Conservation (phyloP, 2,888 invertebrate species). For the Limnephilus rhombicus region DNA sequence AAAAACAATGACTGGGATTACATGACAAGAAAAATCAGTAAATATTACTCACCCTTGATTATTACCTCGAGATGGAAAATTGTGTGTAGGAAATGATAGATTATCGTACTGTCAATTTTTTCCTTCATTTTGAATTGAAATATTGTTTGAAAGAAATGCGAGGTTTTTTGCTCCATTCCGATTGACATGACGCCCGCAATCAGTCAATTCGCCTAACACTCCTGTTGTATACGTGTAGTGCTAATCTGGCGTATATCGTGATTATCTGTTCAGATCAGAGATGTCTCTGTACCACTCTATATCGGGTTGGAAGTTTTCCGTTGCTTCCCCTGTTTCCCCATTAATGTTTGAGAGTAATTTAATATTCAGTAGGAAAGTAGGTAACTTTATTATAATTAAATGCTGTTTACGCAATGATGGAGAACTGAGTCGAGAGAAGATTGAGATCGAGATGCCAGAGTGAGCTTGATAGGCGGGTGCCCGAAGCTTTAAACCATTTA, state of each 20-base stretch:
- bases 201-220: not conserved
- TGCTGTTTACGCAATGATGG: too few species aligned
- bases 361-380: too few species aligned
- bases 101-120: not conserved
- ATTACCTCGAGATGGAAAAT: not conserved
- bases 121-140: too few species aligned
- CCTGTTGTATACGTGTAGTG: not conserved
- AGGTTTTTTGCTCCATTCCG: not conserved
- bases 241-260: not conserved
- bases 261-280: not conserved
- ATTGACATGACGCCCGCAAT: not conserved
- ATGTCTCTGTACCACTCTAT: not conserved
- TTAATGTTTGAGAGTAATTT: too few species aligned
- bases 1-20: not conserved
- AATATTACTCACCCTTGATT: not conserved
- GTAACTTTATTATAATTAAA: too few species aligned
- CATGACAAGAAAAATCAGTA: not conserved
- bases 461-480: too few species aligned
- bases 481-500: too few species aligned
- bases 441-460: too few species aligned
- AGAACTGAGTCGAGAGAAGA: too few species aligned
- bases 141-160: not conserved
- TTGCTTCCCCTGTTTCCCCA: not conserved
- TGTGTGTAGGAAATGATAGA: not conserved
- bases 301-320: not conserved